A percentile compares a stretch with the other conserved stretches of the same genome.
These are phyloP conservation scores for Zaprionus gabonicus DNA, from an alignment of 1,140 invertebrate genomes.

Conservation along the genomic window DNA sequence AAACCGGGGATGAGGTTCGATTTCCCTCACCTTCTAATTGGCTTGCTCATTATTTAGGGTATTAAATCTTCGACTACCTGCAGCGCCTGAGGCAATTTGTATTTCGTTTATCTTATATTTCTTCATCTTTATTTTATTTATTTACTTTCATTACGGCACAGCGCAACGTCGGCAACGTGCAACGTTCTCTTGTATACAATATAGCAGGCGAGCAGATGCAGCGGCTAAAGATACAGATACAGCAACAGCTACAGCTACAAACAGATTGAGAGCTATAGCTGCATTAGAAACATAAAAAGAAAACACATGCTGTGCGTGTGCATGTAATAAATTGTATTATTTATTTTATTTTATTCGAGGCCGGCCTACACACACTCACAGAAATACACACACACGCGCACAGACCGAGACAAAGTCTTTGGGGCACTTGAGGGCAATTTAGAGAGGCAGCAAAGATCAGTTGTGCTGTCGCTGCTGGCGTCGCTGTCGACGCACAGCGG, in stretches of 20 bases:
- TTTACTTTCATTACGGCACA: conserved; percentile 64
- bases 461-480: conserved; percentile 32
- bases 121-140: conserved; percentile 80
- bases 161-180: conserved; percentile 37
- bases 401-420: conserved; percentile 1
- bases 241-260: not conserved
- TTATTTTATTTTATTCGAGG: conserved; percentile 77
- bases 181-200: conserved; percentile 58
- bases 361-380: conserved; percentile 7
- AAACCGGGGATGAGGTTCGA: not conserved
- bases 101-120: conserved; percentile 59
- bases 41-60: not conserved
- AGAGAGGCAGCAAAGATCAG: conserved; percentile 52
- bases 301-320: conserved; percentile 52
- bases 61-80: conserved; percentile 2
- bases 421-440: conserved; percentile 61
- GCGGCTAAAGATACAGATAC: conserved; percentile 31
- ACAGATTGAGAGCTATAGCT: conserved; percentile 16
- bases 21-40: not conserved
- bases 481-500: conserved; percentile 56
- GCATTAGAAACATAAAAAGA: conserved; percentile 37
- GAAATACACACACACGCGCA: not conserved
- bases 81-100: conserved; percentile 5
- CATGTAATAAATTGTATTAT: conserved; percentile 79
- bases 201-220: conserved; percentile 56